phyloP scores from a whole-genome alignment of 2,797 vertebrate genomes.

The Ambastaia sidthimunki region DNA sequence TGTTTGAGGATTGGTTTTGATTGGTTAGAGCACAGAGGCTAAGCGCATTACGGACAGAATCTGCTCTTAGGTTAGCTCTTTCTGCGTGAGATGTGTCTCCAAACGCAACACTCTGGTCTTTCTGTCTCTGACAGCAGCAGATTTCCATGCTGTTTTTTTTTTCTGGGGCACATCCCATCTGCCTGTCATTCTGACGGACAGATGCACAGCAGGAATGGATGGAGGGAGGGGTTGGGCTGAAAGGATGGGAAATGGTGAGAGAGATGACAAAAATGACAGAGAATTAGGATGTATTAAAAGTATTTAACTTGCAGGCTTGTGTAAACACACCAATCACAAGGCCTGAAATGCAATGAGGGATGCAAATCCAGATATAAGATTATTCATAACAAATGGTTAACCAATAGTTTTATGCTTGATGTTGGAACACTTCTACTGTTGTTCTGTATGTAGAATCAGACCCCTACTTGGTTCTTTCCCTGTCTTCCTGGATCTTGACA shows the following conservation, averaged over 20 bases:
- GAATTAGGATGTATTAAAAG: slow-evolving; percentile 50
- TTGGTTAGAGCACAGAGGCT: background rate
- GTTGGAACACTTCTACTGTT: background rate
- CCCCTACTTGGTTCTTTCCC: background rate
- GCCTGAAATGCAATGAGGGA: background rate
- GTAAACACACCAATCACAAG: background rate
- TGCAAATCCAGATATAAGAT: background rate
- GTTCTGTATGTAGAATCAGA: background rate
- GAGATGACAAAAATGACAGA: slow-evolving; percentile 19
- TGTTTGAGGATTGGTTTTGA: slow-evolving; percentile 3
- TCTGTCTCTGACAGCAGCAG: slow-evolving; percentile 32
- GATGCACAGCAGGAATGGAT: slow-evolving; percentile 45
- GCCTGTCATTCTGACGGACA: slow-evolving; percentile 62
- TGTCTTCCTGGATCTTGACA: slow-evolving; percentile 7
- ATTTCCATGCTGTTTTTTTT: slow-evolving; percentile 37
- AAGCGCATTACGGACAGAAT: slow-evolving; percentile 27
- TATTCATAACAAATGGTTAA: background rate
- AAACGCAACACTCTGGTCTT: slow-evolving; percentile 25
- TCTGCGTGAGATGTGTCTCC: slow-evolving; percentile 17
- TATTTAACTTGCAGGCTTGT: slow-evolving; percentile 60
- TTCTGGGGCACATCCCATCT: slow-evolving; percentile 33
- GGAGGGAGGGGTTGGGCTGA: slow-evolving; percentile 15
- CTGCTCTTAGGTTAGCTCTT: slow-evolving; percentile 25
- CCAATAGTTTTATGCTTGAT: background rate
- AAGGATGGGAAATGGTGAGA: slow-evolving; percentile 24